Conservation (phyloP, 2,888 invertebrate species). For the Drosophila setosimentum region DNA sequence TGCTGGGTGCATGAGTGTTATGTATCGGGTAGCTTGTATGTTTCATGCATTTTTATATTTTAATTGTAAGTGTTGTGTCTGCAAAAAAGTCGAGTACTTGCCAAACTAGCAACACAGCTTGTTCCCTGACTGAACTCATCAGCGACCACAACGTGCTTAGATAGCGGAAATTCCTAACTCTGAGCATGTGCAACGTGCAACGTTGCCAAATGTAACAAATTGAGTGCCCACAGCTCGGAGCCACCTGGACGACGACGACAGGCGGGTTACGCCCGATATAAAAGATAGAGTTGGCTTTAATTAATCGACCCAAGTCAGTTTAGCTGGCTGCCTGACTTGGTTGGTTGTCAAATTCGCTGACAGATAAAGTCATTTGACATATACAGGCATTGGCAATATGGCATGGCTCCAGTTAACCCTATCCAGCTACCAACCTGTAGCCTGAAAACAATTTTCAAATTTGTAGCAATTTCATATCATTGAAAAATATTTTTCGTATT, state of each 20-base stretch:
- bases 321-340: slow-evolving; percentile 20
- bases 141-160: slow-evolving; percentile 25
- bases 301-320: slow-evolving; percentile 61
- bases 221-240: slow-evolving; percentile 37
- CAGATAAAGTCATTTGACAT: slow-evolving; percentile 82
- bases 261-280: slow-evolving; percentile 60
- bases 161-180: slow-evolving; percentile 12
- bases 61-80: slow-evolving; percentile 63
- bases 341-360: slow-evolving; percentile 77
- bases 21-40: slow-evolving; percentile 54
- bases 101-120: slow-evolving; percentile 68
- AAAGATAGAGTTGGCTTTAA: slow-evolving; percentile 60
- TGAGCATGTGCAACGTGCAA: slow-evolving; percentile 37
- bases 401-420: slow-evolving; percentile 29
- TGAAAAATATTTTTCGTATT: slow-evolving; percentile 21
- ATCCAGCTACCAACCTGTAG: slow-evolving; percentile 1
- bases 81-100: slow-evolving; percentile 52
- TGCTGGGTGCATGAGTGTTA: slow-evolving; percentile 46
- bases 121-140: slow-evolving; percentile 54
- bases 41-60: slow-evolving; percentile 56
- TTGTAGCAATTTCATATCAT: slow-evolving; percentile 76
- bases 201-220: slow-evolving; percentile 55
- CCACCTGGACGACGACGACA: slow-evolving; percentile 58
- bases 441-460: slow-evolving; percentile 68
- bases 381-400: slow-evolving; percentile 76